A percentile compares a stretch with the other conserved stretches of the same genome.
These are phyloP conservation scores for Pseudonaja textilis DNA, from an alignment of 2,113 vertebrate species.

Conservation along the genomic window DNA sequence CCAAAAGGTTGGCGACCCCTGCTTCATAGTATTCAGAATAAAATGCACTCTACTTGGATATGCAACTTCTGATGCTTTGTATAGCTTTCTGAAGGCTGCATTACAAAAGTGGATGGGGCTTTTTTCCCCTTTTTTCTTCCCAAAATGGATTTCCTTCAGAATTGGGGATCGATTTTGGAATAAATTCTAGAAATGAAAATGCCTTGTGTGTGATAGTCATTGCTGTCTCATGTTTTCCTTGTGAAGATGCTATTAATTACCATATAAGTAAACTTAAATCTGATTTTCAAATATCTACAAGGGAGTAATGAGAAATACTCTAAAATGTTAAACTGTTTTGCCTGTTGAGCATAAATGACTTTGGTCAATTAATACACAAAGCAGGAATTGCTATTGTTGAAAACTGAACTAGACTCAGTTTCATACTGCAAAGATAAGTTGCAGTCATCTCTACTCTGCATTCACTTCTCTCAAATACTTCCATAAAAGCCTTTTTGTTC, in stretches of 20 bases:
- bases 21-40: background rate
- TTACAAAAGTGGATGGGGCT: background rate
- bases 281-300: background rate
- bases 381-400: fast-evolving
- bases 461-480: background rate
- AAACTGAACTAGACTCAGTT: background rate
- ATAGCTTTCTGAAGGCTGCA: background rate
- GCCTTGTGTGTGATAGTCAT: no score
- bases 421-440: background rate
- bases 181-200: background rate
- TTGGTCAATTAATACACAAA: background rate
- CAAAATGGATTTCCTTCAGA: background rate
- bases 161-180: background rate
- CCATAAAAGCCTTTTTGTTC: background rate
- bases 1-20: no score
- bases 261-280: background rate
- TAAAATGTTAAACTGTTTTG: background rate
- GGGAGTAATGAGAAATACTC: background rate
- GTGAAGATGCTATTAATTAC: background rate
- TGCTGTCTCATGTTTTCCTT: background rate
- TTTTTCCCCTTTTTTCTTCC: background rate
- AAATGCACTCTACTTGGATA: background rate
- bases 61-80: background rate
- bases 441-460: fast-evolving
- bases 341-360: background rate